Evolutionary conservation across 1,140 invertebrate species (phyloP).

Genomic region (Drosophila pachea): DNA sequence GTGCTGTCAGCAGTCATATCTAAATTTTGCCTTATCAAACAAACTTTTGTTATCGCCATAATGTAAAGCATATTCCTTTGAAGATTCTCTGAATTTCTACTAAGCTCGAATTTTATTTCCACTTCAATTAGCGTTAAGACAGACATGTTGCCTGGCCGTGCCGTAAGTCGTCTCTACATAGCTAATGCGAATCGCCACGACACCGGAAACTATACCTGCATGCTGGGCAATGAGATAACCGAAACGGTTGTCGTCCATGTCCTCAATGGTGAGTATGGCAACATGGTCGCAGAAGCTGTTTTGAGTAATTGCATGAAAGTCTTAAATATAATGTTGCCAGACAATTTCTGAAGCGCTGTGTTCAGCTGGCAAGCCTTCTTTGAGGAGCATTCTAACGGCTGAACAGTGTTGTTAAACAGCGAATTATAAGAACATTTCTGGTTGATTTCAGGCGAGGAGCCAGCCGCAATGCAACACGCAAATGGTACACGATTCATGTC

Average conservation of each 20-base stretch:
- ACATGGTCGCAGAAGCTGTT: neutral
- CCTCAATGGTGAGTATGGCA: conserved; percentile 85
- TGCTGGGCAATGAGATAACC: conserved; percentile 87
- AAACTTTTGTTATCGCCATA: neutral
- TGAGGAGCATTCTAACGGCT: neutral
- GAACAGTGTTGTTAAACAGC: neutral
- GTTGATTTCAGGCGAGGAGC: conserved; percentile 66
- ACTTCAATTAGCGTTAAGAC: conserved; percentile 86
- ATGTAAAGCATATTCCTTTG: too few relatives aligned
- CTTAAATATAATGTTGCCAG: neutral
- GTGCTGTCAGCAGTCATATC: neutral
- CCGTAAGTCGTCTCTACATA: conserved; percentile 89
- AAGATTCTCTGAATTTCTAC: neutral
- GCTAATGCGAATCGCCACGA: conserved; percentile 89
- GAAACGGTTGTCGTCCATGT: conserved; percentile 89
- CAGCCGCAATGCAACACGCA: conserved; percentile 78
- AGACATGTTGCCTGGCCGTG: conserved; percentile 86
- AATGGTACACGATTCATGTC: conserved; percentile 52
- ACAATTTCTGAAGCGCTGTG: neutral
- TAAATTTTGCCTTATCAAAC: neutral
- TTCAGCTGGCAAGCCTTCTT: too few relatives aligned
- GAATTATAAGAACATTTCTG: neutral
- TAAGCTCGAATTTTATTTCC: neutral
- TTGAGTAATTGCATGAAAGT: neutral
- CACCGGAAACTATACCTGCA: conserved; percentile 92